Evolutionary conservation across 1,140 invertebrate species (phyloP), one percentile per base, ranked within the genome.

Genomic region (Papilio machaon): DNA sequence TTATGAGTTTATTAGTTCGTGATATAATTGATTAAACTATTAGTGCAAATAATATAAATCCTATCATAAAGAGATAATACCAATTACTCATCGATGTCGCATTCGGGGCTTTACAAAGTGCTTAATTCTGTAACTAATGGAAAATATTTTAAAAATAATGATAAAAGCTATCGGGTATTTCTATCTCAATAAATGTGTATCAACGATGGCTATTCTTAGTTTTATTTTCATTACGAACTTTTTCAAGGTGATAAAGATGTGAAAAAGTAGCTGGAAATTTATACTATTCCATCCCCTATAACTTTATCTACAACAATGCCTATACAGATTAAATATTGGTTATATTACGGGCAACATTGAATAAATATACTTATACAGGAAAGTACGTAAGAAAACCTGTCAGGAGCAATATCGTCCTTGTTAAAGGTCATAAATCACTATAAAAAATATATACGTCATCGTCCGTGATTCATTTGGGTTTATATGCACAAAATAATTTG

Each of bases 41-140:
- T 64, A 13, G 23, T 64, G 23, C 19, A 23, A 64, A 64, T 64
- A 64, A 64, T 64, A 64, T 64, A 64, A 64, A 64, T 13, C 60
- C 60, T 64, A 35, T 64, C 19, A 64, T 64, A 64, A 64, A 35
- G 3, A 30, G 23, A 64, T 64, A 64, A 64, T 11, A 30, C 0
- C 10, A 1, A 64, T 64, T 64, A 64, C 60, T 64, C 60, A 64
- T 64, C 0, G 19, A 5, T 15, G 60, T 30, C 60, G 23, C 23
- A 64, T 30, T 64, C 60, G 60, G 60, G 19, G 9, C 23, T 64
- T 64, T 30, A 30, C 11, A 5, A 30, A 64, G 4, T 30, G 60
- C 4, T 35, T 64, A 3, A 6, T 64, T 35, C 60, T 64, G 30
- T 64, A 10, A 30, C 60, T 23, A 64, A 64, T 30, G 10, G 10